Conservation (phyloP, 1,140 invertebrate species). For the Drosophila nannoptera region DNA sequence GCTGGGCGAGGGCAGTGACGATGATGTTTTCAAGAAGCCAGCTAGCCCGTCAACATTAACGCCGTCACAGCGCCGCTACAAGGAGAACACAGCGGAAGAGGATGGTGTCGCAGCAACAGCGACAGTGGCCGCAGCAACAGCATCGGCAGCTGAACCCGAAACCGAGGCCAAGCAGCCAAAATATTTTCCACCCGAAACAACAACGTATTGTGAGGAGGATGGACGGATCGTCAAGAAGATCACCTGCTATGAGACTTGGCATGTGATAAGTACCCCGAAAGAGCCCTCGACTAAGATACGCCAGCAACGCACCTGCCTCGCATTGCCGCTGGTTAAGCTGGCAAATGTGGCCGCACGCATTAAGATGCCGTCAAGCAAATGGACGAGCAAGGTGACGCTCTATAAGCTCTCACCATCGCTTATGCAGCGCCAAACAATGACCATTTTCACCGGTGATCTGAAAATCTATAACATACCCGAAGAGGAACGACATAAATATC, state of each 20-base stretch:
- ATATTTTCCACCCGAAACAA: constrained; percentile 70
- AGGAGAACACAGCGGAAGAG: constrained; percentile 18
- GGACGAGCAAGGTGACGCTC: constrained; percentile 74
- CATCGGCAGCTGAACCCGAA: not conserved
- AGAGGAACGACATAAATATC: constrained; percentile 73
- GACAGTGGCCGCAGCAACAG: not conserved
- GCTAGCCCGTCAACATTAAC: constrained; percentile 25
- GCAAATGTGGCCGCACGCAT: constrained; percentile 64
- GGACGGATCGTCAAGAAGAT: constrained; percentile 78
- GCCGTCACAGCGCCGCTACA: constrained; percentile 18
- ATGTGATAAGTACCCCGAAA: constrained; percentile 65
- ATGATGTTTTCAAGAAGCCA: constrained; percentile 60
- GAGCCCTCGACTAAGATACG: constrained; percentile 30
- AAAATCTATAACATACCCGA: constrained; percentile 66
- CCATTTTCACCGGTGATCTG: constrained; percentile 73
- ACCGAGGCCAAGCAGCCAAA: constrained; percentile 31
- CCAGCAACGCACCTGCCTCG: constrained; percentile 65
- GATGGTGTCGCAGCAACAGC: not conserved
- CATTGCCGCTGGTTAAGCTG: constrained; percentile 68
- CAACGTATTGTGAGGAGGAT: constrained; percentile 65
- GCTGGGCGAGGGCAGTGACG: constrained; percentile 41
- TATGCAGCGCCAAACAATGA: constrained; percentile 54
- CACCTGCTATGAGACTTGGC: constrained; percentile 79
- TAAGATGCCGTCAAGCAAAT: constrained; percentile 56
- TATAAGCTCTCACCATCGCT: constrained; percentile 64